phyloP scores from a whole-genome alignment of 2,113 vertebrate genomes.

The Hippolais icterina region DNA sequence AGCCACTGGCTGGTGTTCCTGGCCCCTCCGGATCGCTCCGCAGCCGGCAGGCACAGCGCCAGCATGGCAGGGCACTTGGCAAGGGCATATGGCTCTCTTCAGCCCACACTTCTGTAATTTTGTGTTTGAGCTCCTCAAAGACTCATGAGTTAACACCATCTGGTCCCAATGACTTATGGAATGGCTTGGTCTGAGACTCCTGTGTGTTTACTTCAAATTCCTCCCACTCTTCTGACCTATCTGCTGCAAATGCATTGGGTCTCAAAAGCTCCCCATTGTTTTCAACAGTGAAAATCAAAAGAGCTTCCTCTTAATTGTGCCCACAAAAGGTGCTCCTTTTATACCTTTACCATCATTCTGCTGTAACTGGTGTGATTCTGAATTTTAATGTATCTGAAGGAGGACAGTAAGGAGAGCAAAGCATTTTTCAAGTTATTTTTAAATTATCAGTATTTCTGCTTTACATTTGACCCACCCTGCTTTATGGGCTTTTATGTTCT shows the following conservation, averaged over 20 bases:
- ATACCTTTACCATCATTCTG: not conserved
- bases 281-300: not conserved
- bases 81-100: not conserved
- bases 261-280: not conserved
- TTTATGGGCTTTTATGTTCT: not conserved
- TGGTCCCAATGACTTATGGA: not conserved
- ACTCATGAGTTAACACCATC: not conserved
- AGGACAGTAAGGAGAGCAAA: not conserved
- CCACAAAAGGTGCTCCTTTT: not conserved
- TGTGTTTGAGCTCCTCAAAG: accelerated
- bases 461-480: not conserved
- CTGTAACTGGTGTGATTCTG: not conserved
- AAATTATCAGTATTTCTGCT: not conserved
- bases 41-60: accelerated
- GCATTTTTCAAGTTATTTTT: not conserved
- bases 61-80: not conserved
- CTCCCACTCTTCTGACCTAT: not conserved
- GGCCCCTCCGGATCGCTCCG: accelerated
- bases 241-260: not conserved
- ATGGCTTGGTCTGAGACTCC: not conserved
- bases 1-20: accelerated
- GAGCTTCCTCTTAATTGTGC: not conserved
- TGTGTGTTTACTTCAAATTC: not conserved
- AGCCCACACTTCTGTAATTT: not conserved
- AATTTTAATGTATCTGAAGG: not conserved